Percentiles rank a stretch among this genome's conserved stretches.
These are phyloP conservation scores for Eupeodes luniger DNA, from an alignment of 2,888 invertebrate genomes.

Conservation along the genomic window DNA sequence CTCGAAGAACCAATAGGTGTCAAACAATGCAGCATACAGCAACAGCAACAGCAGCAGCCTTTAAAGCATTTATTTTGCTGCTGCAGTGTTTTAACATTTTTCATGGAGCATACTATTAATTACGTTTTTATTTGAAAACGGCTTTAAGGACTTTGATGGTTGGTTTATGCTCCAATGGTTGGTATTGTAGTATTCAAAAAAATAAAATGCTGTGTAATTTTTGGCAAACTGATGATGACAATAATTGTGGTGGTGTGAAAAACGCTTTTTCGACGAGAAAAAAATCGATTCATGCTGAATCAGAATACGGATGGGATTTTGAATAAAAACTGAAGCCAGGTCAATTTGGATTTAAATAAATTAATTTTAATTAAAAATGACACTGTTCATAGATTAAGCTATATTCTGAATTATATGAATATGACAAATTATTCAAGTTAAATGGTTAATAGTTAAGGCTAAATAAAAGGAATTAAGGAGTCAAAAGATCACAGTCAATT, in stretches of 20 bases:
- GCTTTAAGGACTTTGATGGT: constrained; percentile 63
- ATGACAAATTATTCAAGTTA: too few species aligned
- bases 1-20: constrained; percentile 58
- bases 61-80: constrained; percentile 15
- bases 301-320: not conserved
- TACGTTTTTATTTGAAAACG: constrained; percentile 68
- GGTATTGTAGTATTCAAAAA: constrained; percentile 49
- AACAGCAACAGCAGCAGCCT: constrained; percentile 28
- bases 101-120: constrained; percentile 71
- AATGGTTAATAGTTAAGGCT: too few species aligned
- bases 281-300: constrained; percentile 28
- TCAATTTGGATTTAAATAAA: constrained; percentile 2
- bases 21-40: constrained; percentile 60
- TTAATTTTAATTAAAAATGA: not conserved
- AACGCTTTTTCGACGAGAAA: not conserved
- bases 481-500: too few species aligned
- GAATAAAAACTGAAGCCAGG: not conserved
- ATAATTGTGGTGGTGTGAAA: constrained; percentile 53
- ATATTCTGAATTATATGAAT: too few species aligned
- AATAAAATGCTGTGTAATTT: constrained; percentile 49
- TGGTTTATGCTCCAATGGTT: constrained; percentile 33
- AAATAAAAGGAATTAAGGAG: too few species aligned
- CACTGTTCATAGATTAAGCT: too few species aligned
- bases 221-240: constrained; percentile 67
- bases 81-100: constrained; percentile 61